These are phyloP conservation scores for Hydractinia echinata DNA, from an alignment of 30 jellyfish, hydroid and myxozoan genomes.

Conservation along the genomic window DNA sequence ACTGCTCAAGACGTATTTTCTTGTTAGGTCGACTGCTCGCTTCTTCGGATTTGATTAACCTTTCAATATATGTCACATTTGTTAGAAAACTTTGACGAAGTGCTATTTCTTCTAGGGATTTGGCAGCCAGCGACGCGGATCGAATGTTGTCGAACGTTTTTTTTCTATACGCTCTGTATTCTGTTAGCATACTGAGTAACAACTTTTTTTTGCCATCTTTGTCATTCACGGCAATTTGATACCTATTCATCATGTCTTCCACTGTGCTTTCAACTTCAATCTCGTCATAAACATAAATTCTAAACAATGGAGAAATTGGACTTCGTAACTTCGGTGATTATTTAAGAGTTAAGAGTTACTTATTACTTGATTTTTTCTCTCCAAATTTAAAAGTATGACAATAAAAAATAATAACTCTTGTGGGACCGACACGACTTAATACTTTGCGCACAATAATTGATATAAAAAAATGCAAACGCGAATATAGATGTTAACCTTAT, in stretches of 20 bases:
- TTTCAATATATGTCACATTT: conserved; percentile 4
- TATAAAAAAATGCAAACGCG: no score
- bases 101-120: not conserved
- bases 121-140: not conserved
- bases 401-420: no score
- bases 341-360: no score
- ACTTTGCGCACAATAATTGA: no score
- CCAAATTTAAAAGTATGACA: no score
- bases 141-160: not conserved
- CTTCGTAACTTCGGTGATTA: no score
- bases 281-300: conserved; percentile 9
- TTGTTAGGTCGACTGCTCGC: not conserved
- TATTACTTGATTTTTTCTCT: no score
- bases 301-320: not conserved
- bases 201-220: conserved; percentile 1
- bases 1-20: conserved; percentile 1
- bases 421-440: no score
- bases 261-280: conserved; percentile 4
- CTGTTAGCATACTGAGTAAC: not conserved
- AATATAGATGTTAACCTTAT: no score
- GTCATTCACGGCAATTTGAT: conserved; percentile 6
- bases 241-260: not conserved
- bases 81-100: conserved; percentile 11
- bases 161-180: not conserved
- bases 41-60: conserved; percentile 9